A percentile compares a stretch with the other conserved stretches of the same genome.
These are phyloP conservation scores for Pungitius pungitius DNA, from an alignment of 2,113 vertebrate genomes.

Conservation along the genomic window DNA sequence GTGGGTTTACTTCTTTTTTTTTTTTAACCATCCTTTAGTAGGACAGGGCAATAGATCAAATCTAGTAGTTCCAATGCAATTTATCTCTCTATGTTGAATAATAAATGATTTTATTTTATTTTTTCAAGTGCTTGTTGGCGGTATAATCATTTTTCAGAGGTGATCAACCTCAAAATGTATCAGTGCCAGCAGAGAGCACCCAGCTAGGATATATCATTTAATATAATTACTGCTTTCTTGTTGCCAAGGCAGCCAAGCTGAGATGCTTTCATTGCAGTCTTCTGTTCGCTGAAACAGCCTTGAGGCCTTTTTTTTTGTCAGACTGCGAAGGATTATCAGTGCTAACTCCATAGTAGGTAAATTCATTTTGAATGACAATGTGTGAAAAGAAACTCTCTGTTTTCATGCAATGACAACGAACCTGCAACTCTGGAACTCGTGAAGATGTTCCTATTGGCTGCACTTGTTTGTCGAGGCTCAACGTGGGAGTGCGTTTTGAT, in stretches of 20 bases:
- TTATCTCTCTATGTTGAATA: background rate
- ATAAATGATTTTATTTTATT: background rate
- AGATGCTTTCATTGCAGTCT: slow-evolving; percentile 8
- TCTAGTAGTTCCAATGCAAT: background rate
- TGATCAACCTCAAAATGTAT: slow-evolving; percentile 28
- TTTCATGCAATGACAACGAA: background rate
- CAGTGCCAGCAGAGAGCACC: slow-evolving; percentile 9
- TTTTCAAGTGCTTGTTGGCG: background rate
- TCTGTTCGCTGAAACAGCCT: background rate
- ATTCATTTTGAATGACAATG: slow-evolving; percentile 1
- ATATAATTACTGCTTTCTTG: slow-evolving; percentile 36
- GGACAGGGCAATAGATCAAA: background rate
- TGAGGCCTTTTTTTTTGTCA: slow-evolving; percentile 1
- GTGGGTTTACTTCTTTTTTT: background rate
- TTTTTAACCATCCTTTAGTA: background rate
- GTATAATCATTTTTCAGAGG: slow-evolving; percentile 2
- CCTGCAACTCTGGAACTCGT: background rate
- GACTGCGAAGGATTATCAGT: background rate
- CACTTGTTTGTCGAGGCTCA: background rate
- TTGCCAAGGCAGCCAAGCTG: slow-evolving; percentile 34
- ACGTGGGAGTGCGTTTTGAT: slow-evolving; percentile 18
- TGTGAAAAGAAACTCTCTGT: background rate
- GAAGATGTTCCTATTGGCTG: background rate
- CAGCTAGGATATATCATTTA: slow-evolving; percentile 15
- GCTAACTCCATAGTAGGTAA: background rate